phyloP scores from a whole-genome alignment of 2,113 vertebrate species.

The Pogona vitticeps region DNA sequence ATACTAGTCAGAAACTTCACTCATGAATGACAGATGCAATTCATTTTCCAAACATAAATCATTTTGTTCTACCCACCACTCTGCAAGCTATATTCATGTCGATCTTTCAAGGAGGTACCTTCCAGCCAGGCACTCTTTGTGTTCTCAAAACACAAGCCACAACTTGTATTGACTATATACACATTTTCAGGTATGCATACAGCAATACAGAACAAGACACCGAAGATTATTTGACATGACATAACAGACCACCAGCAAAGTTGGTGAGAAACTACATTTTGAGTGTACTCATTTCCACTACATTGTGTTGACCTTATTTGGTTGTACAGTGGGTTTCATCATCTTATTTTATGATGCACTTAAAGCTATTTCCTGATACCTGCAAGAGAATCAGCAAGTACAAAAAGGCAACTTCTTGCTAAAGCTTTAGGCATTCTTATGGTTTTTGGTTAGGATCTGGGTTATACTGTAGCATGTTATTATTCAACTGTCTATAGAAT shows the following conservation, averaged over 20 bases:
- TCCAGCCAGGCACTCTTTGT: neutral
- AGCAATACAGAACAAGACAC: neutral
- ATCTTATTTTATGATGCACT: neutral
- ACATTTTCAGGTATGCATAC: neutral
- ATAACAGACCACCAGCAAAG: neutral
- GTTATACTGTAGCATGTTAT: constrained; percentile 70
- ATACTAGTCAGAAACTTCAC: neutral
- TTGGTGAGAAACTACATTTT: neutral
- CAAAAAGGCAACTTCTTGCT: neutral
- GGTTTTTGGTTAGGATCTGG: constrained; percentile 60
- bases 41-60: no score
- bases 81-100: neutral
- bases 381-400: neutral
- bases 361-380: neutral
- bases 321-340: neutral
- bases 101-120: neutral
- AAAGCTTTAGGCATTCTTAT: constrained; percentile 53
- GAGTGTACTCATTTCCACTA: neutral
- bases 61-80: no score
- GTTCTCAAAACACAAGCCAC: neutral
- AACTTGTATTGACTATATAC: neutral
- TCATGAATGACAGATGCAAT: neutral
- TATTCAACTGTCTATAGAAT: constrained; percentile 60
- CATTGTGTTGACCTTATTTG: neutral
- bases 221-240: neutral